Base-by-base conservation (phyloP, 1,140 invertebrate species). In the Ylistrum balloti region DNA sequence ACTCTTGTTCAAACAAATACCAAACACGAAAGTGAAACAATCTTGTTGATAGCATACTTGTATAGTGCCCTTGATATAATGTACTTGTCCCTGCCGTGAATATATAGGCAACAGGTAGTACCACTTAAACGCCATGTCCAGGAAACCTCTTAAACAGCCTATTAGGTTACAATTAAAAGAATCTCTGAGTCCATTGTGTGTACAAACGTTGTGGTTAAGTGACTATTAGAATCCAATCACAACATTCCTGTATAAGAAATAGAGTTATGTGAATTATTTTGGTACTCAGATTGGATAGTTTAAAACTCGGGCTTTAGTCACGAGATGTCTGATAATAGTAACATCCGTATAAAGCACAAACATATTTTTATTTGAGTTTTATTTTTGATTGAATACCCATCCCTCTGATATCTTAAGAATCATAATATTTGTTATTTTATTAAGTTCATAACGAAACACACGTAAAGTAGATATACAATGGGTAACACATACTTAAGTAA, bases 1-100 rank as follows among this genome's bases (percentile, higher is more conserved):
- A 74, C 56, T 74, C 56, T 74, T 74, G 56, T 74, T 74, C 56
- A 74, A 28, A 74, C 56, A 74, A 74, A 74, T 48, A 74, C 56
- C 56, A 74, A 74, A 74, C 56, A 74, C 56, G 56, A 74, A 74
- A 74, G 56, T 74, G 56, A 74, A 74, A 74, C 56, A 74, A 74
- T 74, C n/a, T 28, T 74, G 56, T 74, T 74, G 56, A 74, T 74
- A 74, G 56, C 56, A 74, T 56, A 20, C 45, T 22, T 56, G 45
- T 56, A 56, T 74, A 74, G 22, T 74, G 56, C n/a, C 56, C n/a
- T 28, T 28, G 22, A 74, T 28, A 11, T 74, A 74, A 74, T 74
- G 56, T 22, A 74, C 56, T 13, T 45, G 5, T 38, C 35, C 17
- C 9, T 13, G 41, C 17, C 17, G 41, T 45, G 7, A 45, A 1